phyloP scores from a whole-genome alignment of 2,113 vertebrate genomes.

The Pycnonotus jocosus region DNA sequence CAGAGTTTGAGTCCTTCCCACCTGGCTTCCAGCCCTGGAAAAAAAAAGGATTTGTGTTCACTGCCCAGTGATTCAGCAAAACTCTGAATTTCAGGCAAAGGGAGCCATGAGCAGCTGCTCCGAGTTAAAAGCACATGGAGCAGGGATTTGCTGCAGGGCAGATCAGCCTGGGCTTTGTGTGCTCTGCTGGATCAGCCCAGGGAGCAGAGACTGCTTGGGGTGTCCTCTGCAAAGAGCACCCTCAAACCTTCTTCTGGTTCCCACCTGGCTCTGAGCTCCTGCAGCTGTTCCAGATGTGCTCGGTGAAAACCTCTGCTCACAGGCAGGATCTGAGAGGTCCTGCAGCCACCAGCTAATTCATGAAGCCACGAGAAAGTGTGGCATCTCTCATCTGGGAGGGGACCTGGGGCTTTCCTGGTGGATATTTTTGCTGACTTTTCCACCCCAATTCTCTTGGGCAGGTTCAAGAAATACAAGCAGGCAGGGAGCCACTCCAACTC shows the following conservation, averaged over 20 bases:
- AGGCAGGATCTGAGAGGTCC: neutral
- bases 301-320: fast-evolving
- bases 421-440: neutral
- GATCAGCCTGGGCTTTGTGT: neutral
- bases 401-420: neutral
- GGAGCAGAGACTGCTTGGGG: neutral
- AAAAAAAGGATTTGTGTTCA: neutral
- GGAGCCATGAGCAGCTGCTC: neutral
- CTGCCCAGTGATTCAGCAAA: constrained; percentile 39
- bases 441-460: constrained; percentile 38
- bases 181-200: neutral
- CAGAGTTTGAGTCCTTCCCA: neutral
- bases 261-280: neutral
- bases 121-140: neutral
- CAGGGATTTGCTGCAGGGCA: neutral
- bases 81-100: neutral
- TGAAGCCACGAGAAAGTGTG: neutral
- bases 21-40: constrained; percentile 28
- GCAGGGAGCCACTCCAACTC: constrained; percentile 96
- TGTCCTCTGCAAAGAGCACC: neutral
- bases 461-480: constrained; percentile 99
- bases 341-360: neutral
- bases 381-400: neutral
- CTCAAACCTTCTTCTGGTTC: neutral
- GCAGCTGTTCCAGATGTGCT: neutral